Evolutionary conservation across 1,140 invertebrate species (phyloP).

Genomic region (Melipona quadrifasciata): DNA sequence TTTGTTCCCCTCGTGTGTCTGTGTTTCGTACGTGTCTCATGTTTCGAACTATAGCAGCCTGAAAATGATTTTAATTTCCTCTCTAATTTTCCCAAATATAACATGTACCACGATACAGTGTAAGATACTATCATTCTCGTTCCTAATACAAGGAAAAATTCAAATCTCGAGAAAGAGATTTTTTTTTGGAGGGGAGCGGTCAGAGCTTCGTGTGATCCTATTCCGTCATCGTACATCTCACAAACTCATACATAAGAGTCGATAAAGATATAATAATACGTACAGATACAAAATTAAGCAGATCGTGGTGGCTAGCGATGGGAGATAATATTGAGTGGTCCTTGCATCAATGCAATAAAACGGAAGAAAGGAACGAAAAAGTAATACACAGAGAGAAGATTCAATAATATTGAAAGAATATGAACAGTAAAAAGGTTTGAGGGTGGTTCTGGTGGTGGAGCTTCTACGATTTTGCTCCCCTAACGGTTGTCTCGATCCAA

Average conservation of each 20-base stretch:
- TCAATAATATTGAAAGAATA: constrained; percentile 66
- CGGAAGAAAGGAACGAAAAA: constrained; percentile 61
- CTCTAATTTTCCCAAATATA: not conserved
- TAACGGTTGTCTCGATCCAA: constrained; percentile 30
- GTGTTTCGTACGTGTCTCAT: constrained; percentile 18
- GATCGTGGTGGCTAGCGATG: constrained; percentile 79
- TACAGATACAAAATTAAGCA: constrained; percentile 80
- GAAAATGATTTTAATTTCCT: constrained; percentile 14
- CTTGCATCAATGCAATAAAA: constrained; percentile 80
- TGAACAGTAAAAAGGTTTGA: constrained; percentile 58
- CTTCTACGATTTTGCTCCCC: constrained; percentile 14
- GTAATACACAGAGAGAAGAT: constrained; percentile 69
- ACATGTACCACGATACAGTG: not conserved
- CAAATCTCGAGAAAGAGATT: not conserved
- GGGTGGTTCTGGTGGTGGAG: constrained; percentile 18
- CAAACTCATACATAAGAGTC: constrained; percentile 67
- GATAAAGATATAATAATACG: constrained; percentile 55
- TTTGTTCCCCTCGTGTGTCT: constrained; percentile 2
- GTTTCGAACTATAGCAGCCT: constrained; percentile 19
- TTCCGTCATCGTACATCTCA: constrained; percentile 32
- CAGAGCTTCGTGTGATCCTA: constrained; percentile 20
- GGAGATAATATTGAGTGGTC: constrained; percentile 82
- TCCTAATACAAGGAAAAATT: not conserved
- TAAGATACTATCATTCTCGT: not conserved
- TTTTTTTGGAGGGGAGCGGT: not conserved